Percentiles rank a stretch among this genome's conserved stretches.
These are phyloP conservation scores for Melanotaenia boesemani DNA, from an alignment of 2,797 vertebrate genomes.

Conservation along the genomic window DNA sequence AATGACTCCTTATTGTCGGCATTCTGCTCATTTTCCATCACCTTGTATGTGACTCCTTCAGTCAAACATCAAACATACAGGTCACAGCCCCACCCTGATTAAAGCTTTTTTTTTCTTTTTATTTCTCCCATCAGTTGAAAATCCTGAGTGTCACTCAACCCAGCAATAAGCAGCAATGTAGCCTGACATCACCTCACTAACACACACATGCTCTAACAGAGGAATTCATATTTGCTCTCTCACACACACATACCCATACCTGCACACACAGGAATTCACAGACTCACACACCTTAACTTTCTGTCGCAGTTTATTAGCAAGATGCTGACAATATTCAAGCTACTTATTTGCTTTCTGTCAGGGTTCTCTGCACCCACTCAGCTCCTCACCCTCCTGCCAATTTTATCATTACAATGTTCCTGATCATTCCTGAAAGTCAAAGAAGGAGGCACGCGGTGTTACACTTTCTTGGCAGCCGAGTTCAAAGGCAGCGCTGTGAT, in stretches of 20 bases:
- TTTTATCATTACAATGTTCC: slow-evolving; percentile 80
- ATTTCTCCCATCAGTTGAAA: slow-evolving; percentile 68
- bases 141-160: slow-evolving; percentile 79
- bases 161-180: slow-evolving; percentile 76
- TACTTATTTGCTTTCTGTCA: slow-evolving; percentile 61
- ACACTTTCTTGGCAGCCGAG: slow-evolving; percentile 78
- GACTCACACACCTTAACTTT: slow-evolving; percentile 56
- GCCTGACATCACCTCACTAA: slow-evolving; percentile 71
- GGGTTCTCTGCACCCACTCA: slow-evolving; percentile 59
- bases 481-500: slow-evolving; percentile 76
- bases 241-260: slow-evolving; percentile 25
- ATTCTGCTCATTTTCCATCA: slow-evolving; percentile 44
- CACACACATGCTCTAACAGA: slow-evolving; percentile 28
- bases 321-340: slow-evolving; percentile 78
- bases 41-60: slow-evolving; percentile 62
- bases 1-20: slow-evolving; percentile 56
- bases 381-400: slow-evolving; percentile 61
- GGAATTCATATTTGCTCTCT: slow-evolving; percentile 46
- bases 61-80: slow-evolving; percentile 79
- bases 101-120: slow-evolving; percentile 67
- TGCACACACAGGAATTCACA: slow-evolving; percentile 45
- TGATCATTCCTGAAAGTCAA: slow-evolving; percentile 77
- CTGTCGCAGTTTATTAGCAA: slow-evolving; percentile 70
- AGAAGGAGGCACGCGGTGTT: slow-evolving; percentile 61
- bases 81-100: slow-evolving; percentile 64